Conservation (phyloP, 64 coral and sea anemone genomes). For the Porites lutea region DNA sequence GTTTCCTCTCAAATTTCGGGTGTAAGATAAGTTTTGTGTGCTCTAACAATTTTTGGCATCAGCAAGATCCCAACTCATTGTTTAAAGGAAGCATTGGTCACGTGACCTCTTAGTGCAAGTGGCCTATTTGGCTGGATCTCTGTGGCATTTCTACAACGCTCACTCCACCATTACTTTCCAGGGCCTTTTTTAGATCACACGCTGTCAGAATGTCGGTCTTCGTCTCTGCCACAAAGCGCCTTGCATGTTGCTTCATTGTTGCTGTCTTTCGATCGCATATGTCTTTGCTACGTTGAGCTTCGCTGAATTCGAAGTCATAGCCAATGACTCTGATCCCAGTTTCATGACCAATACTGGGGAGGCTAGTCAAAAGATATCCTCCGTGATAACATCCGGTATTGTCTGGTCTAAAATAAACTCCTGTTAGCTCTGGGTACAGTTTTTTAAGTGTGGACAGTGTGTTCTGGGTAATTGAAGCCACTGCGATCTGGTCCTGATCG, state of each 20-base stretch:
- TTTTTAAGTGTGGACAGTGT: not conserved
- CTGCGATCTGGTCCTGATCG: not conserved
- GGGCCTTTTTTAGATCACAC: slow-evolving; percentile 24
- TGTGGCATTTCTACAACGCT: slow-evolving; percentile 35
- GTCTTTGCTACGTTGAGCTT: slow-evolving; percentile 25
- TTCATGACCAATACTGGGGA: slow-evolving; percentile 21
- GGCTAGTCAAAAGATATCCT: slow-evolving; percentile 40
- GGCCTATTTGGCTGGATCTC: slow-evolving; percentile 10
- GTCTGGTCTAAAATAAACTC: slow-evolving; percentile 3
- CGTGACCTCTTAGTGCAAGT: not conserved
- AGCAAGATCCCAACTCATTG: too few relatives aligned
- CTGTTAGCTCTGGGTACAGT: not conserved
- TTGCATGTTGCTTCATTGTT: slow-evolving; percentile 40
- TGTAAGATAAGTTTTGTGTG: too few relatives aligned
- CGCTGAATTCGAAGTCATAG: slow-evolving; percentile 39
- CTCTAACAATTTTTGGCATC: too few relatives aligned
- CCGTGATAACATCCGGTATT: slow-evolving; percentile 30
- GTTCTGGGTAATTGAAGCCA: slow-evolving; percentile 9
- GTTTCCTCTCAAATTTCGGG: too few relatives aligned
- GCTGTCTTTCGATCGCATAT: slow-evolving; percentile 31
- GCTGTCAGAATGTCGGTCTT: slow-evolving; percentile 52
- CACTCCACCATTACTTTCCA: slow-evolving; percentile 48
- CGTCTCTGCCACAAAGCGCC: slow-evolving; percentile 27
- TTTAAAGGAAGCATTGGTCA: too few relatives aligned
- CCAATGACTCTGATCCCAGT: slow-evolving; percentile 37